Evolutionary conservation across 2,113 vertebrate genomes (phyloP), one percentile per base, ranked within the genome.

Genomic region (Atrichornis clamosus): DNA sequence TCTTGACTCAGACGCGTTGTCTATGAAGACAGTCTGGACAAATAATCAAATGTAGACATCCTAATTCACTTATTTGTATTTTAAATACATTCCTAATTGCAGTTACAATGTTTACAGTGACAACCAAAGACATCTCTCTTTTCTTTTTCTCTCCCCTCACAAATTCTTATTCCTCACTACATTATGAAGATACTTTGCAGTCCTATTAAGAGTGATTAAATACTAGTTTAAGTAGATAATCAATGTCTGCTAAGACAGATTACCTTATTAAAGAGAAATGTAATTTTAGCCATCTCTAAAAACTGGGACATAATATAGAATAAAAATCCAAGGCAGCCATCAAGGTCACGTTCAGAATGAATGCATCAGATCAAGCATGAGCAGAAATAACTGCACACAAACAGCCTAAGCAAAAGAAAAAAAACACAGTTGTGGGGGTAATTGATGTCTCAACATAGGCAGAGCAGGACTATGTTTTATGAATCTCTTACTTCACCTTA

Each of bases 141-240:
- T 87, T 44, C 46, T 27, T 84, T 73, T 76, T 55, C 23, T 76
- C 23, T 91, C 78, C 35, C 19, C 27, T 89, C 52, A 55, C 17
- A 90, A 79, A 64, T 91, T 65, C 78, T 89, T 87, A 63, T 18
- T 85, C 50, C 19, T 85, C 33, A 50, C 53, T 84, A 60, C 42
- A 82, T 87, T 88, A 90, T 47, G 52, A 88, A 88, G 74, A 95
- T 85, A 76, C 37, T 93, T 88, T 77, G 18, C 67, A 94, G 50
- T 83, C 55, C 33, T 80, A 77, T 88, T 88, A 90, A 86, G 35
- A 69, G 42, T 88, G 79, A 94, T 96, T 95, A 97, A 93, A 96
- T 86, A 88, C 59, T 67, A 69, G 63, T 93, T 95, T 93, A 94
- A 94, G 72, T 76, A 96, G 94, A 87, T 94, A 96, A 95, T 94